These are phyloP conservation scores for Catostylus mosaicus DNA, from an alignment of 30 jellyfish, hydroid and myxozoan species.

Conservation along the genomic window DNA sequence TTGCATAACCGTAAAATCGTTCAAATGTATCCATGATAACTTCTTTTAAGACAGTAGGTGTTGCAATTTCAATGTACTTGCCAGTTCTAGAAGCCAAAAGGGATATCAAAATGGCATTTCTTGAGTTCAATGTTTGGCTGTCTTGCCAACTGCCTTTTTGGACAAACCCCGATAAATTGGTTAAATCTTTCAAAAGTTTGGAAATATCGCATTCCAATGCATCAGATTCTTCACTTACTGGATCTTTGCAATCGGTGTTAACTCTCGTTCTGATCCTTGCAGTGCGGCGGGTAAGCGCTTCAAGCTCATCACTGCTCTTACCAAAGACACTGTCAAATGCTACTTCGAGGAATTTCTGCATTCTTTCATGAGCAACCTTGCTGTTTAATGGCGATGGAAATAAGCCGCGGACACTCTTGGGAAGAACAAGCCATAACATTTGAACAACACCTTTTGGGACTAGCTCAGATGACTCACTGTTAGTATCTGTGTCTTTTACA, in stretches of 20 bases:
- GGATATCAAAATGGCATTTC: background rate
- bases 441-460: slow-evolving; percentile 13
- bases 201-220: slow-evolving; percentile 16
- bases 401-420: background rate
- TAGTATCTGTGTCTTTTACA: slow-evolving; percentile 15
- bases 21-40: slow-evolving; percentile 11
- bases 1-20: slow-evolving; percentile 12
- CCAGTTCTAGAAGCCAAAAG: background rate
- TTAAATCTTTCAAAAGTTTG: background rate
- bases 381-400: background rate
- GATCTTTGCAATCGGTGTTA: background rate
- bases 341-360: slow-evolving; percentile 2
- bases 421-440: slow-evolving; percentile 34
- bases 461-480: slow-evolving; percentile 5
- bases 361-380: slow-evolving; percentile 12
- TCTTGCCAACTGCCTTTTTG: background rate
- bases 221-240: background rate
- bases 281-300: background rate
- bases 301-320: background rate
- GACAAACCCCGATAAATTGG: background rate
- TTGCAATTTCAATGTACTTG: background rate
- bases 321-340: background rate
- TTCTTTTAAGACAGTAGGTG: background rate
- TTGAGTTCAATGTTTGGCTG: background rate
- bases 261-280: background rate